Base-by-base conservation (phyloP, 2,888 invertebrate genomes). In the Clunio marinus region DNA sequence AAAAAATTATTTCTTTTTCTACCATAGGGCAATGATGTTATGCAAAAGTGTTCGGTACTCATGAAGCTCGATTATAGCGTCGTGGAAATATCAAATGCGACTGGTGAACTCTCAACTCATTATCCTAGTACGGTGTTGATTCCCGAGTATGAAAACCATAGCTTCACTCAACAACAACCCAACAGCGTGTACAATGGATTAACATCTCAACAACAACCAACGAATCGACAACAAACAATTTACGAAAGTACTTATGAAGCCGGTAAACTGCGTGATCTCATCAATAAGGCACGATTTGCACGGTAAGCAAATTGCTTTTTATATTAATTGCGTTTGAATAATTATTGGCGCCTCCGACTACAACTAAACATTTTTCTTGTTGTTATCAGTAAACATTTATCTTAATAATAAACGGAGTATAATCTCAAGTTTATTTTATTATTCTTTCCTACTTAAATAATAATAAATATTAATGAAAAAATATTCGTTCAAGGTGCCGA, bases 71-170 rank as follows among this genome's bases (percentile, higher is more conserved):
- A 90, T 77, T 89, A 89, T 76, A 83, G 82, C 72, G 80, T 85
- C 72, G 80, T 82, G 70, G 82, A 84, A 74, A 80, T 90, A 69
- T 82, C 82, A 71, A 90, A 90, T 76, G 77, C 77, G 27, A 81
- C 80, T 73, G 89, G 89, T 8, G 83, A 86, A 72, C 78, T 89
- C 51, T 85, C 88, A 76, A 81, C 83, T 60, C 84, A 87, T 70
- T 90, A 90, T 78, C 90, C 90, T 32, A 83, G 84, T 73, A 83
- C 85, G 71, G 79, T 90, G 70, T 82, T 88, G 62, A 81, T 89
- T 71, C 81, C 86, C 70, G 85, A 86, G 75, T 80, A 80, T 73
- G 84, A 85, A 74, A 78, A 80, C 5, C 72, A 72, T 37, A 62
- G 70, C 70, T 10, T 28, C 8, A 32, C 5, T 32, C 17, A 51